Base-by-base conservation (phyloP, 2,113 vertebrate genomes). In the Poeciliopsis prolifica region DNA sequence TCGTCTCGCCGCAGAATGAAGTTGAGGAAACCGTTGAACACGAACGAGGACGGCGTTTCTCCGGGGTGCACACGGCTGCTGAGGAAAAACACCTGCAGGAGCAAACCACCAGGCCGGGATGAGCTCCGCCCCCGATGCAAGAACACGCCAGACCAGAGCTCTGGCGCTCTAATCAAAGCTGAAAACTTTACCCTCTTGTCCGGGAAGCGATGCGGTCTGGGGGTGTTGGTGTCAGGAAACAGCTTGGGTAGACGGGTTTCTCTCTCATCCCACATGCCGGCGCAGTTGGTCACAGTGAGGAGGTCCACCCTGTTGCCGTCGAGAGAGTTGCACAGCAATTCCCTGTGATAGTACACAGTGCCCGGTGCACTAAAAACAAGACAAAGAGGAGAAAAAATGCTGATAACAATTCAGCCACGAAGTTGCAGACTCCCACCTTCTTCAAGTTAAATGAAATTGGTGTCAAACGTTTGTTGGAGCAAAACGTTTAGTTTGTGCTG, bases 51-150 rank as follows among this genome's bases (percentile, higher is more conserved):
- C 0, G 98, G 98, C 0, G 98, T 99, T 89, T 99, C 98, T 7
- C 98, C 98, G 0, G 98, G 98, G 68, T 99, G 98, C 11, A 99
- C 98, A 19, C 98, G 94, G 66, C 97, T 98, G 92, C 97, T 99
- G 76, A 99, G 94, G 82, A 99, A 98, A 89, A 98, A 99, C 65
- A 98, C 96, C 98, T 98, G 80, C 58, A 61, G 15, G 70, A 37
- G 75, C 0, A 60, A 26, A 29, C 22, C 64, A 5, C 42, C 3
- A 10, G 4, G 4, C 3, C 14, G 44, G 12, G 8, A n/a, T 75
- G 8, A 81, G 44, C 2, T 5, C 65, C 31, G 33, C n/a, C 0
- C 10, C 17, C 10, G 10, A 11, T 11, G 35, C 35, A 58, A 6
- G 51, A n/a, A 24, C 51, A n/a, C 19, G 22, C 7, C 15, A 11